Evolutionary conservation across 2,888 invertebrate genomes (phyloP).

Genomic region (Eulithis testata): DNA sequence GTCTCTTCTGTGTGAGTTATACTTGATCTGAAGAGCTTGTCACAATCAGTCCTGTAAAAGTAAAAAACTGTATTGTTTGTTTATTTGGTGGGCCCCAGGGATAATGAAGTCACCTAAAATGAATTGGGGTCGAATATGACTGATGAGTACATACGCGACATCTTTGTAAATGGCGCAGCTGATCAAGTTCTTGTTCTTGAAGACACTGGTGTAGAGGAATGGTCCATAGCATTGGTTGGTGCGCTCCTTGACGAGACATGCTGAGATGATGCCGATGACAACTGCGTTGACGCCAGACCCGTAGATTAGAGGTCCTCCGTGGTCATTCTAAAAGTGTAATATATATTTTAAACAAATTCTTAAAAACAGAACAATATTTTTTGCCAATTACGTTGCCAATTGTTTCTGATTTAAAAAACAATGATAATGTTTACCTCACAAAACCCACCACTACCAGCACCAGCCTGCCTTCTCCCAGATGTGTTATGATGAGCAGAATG

Average conservation of each 20-base stretch:
- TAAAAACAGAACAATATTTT: too few species aligned
- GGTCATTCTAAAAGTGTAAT: conserved; percentile 59
- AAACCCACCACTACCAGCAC: conserved; percentile 59
- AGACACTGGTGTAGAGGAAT: conserved; percentile 68
- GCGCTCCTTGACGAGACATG: conserved; percentile 64
- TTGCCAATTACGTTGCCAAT: too few species aligned
- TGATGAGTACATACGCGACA: conserved; percentile 48
- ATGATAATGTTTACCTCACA: conserved; percentile 58
- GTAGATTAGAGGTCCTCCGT: conserved; percentile 64
- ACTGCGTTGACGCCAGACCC: conserved; percentile 52
- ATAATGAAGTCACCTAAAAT: too few species aligned
- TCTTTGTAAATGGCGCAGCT: conserved; percentile 67
- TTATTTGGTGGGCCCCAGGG: background rate
- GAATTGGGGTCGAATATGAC: background rate
- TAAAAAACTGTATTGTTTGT: background rate
- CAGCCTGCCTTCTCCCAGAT: conserved; percentile 41
- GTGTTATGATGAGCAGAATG: conserved; percentile 62
- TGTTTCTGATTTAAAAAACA: too few species aligned
- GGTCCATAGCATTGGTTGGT: conserved; percentile 68
- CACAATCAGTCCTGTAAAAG: conserved; percentile 57
- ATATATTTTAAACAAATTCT: too few species aligned
- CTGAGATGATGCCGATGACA: conserved; percentile 67
- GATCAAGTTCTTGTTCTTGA: conserved; percentile 59
- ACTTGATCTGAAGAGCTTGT: conserved; percentile 61
- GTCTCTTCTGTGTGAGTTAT: conserved; percentile 59